Conservation (phyloP, 1,140 invertebrate genomes). For the Paraescarpia echinospica region DNA sequence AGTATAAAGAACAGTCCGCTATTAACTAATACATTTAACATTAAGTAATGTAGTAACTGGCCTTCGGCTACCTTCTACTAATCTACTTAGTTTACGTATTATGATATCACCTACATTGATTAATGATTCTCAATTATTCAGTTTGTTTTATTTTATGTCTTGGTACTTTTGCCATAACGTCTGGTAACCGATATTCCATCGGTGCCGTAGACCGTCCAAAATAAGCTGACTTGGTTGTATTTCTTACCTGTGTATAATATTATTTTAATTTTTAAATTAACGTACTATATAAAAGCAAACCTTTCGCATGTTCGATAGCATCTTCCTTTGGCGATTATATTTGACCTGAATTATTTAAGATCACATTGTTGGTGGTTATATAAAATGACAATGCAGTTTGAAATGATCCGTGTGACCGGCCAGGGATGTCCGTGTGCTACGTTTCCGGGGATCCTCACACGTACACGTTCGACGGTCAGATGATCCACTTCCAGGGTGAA, state of each 20-base stretch:
- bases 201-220: too few relatives aligned
- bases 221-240: too few relatives aligned
- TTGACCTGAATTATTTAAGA: too few relatives aligned
- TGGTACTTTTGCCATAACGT: neutral
- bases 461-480: constrained; percentile 8
- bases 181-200: neutral
- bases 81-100: neutral
- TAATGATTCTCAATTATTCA: neutral
- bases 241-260: too few relatives aligned
- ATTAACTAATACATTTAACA: neutral
- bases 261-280: too few relatives aligned
- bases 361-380: too few relatives aligned
- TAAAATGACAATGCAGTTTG: too few relatives aligned
- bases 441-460: constrained; percentile 18
- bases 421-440: neutral
- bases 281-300: too few relatives aligned
- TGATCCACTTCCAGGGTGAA: constrained; percentile 17
- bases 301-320: too few relatives aligned
- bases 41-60: too few relatives aligned
- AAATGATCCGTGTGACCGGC: neutral
- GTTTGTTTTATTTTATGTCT: neutral
- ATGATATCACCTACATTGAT: neutral
- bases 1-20: neutral
- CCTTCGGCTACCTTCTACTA: too few relatives aligned
- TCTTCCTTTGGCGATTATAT: too few relatives aligned